Evolutionary conservation across 2,797 vertebrate genomes (phyloP).

Genomic region (Chiloscyllium punctatum): DNA sequence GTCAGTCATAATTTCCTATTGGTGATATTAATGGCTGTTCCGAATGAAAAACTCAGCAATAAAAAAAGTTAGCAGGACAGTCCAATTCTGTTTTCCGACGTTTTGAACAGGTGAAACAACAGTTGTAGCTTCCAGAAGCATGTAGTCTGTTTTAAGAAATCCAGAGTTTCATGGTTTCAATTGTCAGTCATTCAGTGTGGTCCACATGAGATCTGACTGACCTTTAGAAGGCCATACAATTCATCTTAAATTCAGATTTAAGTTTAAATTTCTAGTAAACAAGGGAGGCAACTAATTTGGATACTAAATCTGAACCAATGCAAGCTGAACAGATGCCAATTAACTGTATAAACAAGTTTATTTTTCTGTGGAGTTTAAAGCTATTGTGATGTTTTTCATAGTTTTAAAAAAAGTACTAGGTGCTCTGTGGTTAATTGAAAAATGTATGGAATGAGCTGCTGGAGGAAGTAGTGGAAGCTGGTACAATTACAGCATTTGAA

Average conservation of each 20-base stretch:
- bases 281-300: slow-evolving; percentile 22
- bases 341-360: slow-evolving; percentile 17
- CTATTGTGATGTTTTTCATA: neutral
- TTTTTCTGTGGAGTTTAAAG: neutral
- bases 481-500: no score
- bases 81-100: neutral
- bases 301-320: slow-evolving; percentile 12
- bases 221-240: neutral
- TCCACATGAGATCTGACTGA: neutral
- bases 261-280: slow-evolving; percentile 12
- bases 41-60: neutral
- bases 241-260: neutral
- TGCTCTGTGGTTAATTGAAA: neutral
- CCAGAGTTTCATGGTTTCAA: neutral
- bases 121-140: neutral
- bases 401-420: slow-evolving; percentile 14
- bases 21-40: neutral
- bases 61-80: neutral
- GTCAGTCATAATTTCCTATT: neutral
- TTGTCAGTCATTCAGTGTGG: neutral
- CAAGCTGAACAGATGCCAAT: neutral
- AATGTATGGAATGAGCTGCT: no score
- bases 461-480: no score
- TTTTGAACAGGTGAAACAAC: neutral
- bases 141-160: neutral